Base-by-base conservation (phyloP, 2,113 vertebrate species). In the Nesoenas mayeri region DNA sequence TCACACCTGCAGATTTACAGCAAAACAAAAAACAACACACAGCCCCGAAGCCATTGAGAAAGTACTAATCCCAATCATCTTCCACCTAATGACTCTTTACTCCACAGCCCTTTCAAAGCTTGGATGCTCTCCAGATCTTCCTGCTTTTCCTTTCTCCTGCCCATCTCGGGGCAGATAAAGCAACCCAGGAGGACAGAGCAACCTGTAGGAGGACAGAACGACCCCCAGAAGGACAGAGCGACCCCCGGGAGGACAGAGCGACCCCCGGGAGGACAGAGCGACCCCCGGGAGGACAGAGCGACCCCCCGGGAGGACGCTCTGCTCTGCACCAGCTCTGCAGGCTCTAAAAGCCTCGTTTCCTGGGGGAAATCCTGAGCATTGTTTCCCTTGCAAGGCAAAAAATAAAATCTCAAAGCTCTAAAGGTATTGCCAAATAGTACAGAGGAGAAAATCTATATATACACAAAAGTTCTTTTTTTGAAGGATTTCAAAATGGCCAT, bases 81-180 rank as follows among this genome's bases (percentile, higher is more conserved):
- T 78, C 71, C 58, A 85, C 78, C 88, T 94, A 94, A 96, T 92
- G 73, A 92, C 80, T 88, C 88, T 95, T 84, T 95, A 94, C 83
- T 92, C 66, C 50, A 29, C 62, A 67, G 72, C 21, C 66, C 79
- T 91, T 92, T 93, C 28, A 75, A 82, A 93, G 48, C 65, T 44
- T 94, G 96, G 95, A 89, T 80, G 50, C 60, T 64, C 16, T 83
- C 79, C 79, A 91, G 74, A 61, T 77, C 80, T 38, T 80, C 80
- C 47, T 42, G 58, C 51, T n/a, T 90, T 48, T 74, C 21, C 85
- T 36, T 82, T 78, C 93, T 93, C 93, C 85, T 72, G 15, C 75
- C 29, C 9, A 12, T 77, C 83, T 94, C 88, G 66, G 70, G 89
- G 83, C 5, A 10, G 83, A 85, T 48, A 84, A 15, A 85, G 86